Conservation (phyloP, 53 echinoderm and acorn worm species). For the Paracentrotus lividus region DNA sequence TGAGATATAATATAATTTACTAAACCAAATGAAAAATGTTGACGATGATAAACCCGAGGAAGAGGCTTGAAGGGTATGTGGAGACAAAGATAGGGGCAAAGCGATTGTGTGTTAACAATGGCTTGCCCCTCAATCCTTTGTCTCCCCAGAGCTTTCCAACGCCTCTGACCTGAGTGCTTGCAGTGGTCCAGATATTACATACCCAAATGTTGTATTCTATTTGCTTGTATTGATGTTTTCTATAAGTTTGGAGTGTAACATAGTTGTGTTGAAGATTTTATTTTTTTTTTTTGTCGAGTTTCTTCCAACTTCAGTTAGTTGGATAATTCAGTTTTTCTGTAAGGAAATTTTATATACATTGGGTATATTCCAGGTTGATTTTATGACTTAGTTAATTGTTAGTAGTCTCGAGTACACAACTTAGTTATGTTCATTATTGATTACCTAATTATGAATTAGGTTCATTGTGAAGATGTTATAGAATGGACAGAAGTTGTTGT, state of each 20-base stretch:
- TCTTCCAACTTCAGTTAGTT: not conserved
- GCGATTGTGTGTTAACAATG: too few relatives aligned
- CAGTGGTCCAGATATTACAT: not conserved
- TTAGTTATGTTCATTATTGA: too few relatives aligned
- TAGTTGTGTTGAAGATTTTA: not conserved
- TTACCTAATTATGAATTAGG: too few relatives aligned
- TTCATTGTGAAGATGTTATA: not conserved
- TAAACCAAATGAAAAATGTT: not conserved
- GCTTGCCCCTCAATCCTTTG: too few relatives aligned
- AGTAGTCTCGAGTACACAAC: not conserved
- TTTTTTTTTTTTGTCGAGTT: not conserved
- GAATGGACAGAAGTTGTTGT: too few relatives aligned
- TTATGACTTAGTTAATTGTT: not conserved
- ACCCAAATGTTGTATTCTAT: not conserved
- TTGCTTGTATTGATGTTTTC: not conserved
- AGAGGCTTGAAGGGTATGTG: too few relatives aligned
- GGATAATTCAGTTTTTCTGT: too few relatives aligned
- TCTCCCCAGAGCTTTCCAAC: too few relatives aligned
- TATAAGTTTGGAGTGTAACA: not conserved
- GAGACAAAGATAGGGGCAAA: too few relatives aligned
- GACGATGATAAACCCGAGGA: constrained; percentile 42
- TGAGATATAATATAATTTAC: not conserved
- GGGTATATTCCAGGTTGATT: too few relatives aligned
- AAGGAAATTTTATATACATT: too few relatives aligned
- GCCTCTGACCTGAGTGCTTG: not conserved